Conservation (phyloP, 2,888 invertebrate genomes). For the Himalopsyche kuldschensis region DNA sequence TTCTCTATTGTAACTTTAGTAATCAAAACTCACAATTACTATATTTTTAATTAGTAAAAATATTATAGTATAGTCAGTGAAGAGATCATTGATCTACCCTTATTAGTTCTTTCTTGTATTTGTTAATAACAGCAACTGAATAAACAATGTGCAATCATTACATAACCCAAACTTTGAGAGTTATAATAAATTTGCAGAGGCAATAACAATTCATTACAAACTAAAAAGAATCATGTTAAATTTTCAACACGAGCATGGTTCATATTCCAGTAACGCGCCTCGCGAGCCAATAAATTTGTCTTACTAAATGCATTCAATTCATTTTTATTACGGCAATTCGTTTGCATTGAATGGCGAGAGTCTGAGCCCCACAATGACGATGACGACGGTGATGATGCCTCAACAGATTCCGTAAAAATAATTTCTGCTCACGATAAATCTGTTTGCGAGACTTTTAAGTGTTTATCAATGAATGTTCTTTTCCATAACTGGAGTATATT, state of each 20-base stretch:
- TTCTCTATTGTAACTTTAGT: no score
- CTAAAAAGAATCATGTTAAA: not conserved
- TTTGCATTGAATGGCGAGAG: not conserved
- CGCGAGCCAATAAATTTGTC: constrained; percentile 8
- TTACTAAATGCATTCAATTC: constrained; percentile 18
- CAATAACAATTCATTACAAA: not conserved
- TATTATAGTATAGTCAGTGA: no score
- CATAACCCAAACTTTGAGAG: not conserved
- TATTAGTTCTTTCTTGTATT: no score
- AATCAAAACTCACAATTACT: no score
- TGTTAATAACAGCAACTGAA: no score
- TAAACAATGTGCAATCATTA: not conserved
- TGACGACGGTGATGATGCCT: not conserved
- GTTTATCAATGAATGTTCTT: no score
- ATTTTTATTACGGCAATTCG: constrained; percentile 10
- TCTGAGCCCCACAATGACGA: not conserved
- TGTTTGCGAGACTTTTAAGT: no score
- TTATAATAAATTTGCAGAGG: not conserved
- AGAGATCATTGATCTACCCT: no score
- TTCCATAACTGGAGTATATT: no score
- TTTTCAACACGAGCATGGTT: not conserved
- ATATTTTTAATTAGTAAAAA: no score
- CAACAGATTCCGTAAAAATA: not conserved
- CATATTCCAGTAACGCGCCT: not conserved
- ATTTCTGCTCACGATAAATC: not conserved